Percentiles rank a stretch among this genome's conserved stretches.
phyloP scores from a whole-genome alignment of 2,888 invertebrate species.

The Aethes cnicana region DNA sequence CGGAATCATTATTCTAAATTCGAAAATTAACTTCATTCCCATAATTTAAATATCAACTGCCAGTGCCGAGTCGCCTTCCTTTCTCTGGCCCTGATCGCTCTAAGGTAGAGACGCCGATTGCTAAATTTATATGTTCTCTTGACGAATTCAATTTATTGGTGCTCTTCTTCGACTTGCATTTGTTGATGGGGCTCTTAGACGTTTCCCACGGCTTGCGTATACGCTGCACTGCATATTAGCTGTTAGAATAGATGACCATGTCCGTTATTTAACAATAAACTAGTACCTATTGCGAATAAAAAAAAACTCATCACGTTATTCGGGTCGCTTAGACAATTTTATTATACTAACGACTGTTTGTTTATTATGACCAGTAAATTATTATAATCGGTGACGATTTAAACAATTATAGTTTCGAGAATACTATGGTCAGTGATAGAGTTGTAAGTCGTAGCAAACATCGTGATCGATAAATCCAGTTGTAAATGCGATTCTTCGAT shows the following conservation, averaged over 20 bases:
- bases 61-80: constrained; percentile 39
- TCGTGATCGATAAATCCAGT: constrained; percentile 75
- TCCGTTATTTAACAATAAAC: constrained; percentile 37
- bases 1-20: constrained; percentile 76
- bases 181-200: constrained; percentile 45
- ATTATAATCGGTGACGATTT: neutral
- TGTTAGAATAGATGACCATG: constrained; percentile 42
- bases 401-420: constrained; percentile 37
- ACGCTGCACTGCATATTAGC: constrained; percentile 43
- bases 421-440: constrained; percentile 53
- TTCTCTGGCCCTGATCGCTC: constrained; percentile 46
- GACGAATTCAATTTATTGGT: constrained; percentile 70
- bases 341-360: no score
- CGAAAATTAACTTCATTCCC: constrained; percentile 80
- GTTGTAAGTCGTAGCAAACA: constrained; percentile 69
- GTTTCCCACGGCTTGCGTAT: constrained; percentile 58
- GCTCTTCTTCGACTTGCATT: constrained; percentile 40
- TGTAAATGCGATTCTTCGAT: constrained; percentile 74
- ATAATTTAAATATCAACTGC: constrained; percentile 75
- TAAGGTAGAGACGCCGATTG: constrained; percentile 67
- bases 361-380: neutral
- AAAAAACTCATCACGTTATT: constrained; percentile 23
- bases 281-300: no score
- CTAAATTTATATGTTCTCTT: constrained; percentile 67
- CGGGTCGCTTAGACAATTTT: neutral